Conservation (phyloP, 2,113 vertebrate genomes). For the Tyrannus savana region DNA sequence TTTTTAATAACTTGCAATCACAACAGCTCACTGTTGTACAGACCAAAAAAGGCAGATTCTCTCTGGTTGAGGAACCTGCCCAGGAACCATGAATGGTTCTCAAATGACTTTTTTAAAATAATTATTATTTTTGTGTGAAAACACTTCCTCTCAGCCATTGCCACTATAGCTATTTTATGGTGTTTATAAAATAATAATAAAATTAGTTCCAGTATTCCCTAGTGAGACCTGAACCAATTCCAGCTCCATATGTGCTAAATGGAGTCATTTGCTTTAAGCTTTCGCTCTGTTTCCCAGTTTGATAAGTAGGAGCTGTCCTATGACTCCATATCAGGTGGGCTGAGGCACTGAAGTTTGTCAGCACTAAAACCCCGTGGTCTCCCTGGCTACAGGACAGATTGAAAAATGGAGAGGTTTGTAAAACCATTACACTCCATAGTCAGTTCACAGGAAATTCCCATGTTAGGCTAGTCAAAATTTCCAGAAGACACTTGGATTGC, state of each 20-base stretch:
- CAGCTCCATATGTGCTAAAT: not conserved
- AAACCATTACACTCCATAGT: not conserved
- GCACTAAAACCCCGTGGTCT: not conserved
- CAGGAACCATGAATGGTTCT: not conserved
- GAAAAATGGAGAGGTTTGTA: not conserved
- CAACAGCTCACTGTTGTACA: not conserved
- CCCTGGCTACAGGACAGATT: not conserved
- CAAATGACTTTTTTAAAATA: not conserved
- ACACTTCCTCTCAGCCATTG: not conserved
- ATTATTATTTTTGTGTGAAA: not conserved
- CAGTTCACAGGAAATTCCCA: not conserved
- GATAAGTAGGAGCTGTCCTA: not conserved
- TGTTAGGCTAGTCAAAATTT: not conserved
- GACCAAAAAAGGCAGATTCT: not conserved
- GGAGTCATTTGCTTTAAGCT: not conserved
- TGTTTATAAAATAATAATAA: not conserved
- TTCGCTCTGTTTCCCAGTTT: not conserved
- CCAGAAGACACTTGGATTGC: not conserved
- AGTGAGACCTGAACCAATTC: not conserved
- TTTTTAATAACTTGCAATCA: not conserved
- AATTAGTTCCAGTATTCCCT: not conserved
- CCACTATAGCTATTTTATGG: not conserved
- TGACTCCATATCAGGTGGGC: accelerated
- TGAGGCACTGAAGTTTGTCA: accelerated
- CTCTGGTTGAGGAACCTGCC: not conserved